phyloP scores from a whole-genome alignment of 2,797 vertebrate species.

The Momotus momota region DNA sequence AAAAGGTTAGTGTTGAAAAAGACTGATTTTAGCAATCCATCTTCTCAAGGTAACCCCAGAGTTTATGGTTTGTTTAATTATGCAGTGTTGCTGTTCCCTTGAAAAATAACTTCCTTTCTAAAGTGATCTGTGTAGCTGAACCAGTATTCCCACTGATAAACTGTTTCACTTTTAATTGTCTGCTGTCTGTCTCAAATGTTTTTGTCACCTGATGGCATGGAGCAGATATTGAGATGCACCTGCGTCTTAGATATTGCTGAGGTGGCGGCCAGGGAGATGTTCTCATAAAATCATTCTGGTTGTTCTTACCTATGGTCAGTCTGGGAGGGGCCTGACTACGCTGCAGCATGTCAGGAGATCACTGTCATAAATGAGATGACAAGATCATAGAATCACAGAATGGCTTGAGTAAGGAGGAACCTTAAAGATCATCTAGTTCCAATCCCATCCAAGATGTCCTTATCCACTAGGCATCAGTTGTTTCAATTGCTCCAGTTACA shows the following conservation, averaged over 20 bases:
- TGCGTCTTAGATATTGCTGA: not conserved
- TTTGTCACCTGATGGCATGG: not conserved
- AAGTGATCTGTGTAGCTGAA: not conserved
- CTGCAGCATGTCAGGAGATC: rapidly evolving
- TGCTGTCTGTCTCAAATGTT: not conserved
- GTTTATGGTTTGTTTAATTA: slow-evolving; percentile 41
- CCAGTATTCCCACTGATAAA: not conserved
- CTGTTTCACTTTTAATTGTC: not conserved
- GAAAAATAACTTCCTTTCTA: slow-evolving; percentile 19
- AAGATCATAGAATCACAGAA: too few species aligned
- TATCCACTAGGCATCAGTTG: not conserved
- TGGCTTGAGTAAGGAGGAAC: too few species aligned
- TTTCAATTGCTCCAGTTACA: not conserved
- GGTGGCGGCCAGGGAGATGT: not conserved
- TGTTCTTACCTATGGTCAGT: not conserved
- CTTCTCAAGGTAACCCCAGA: slow-evolving; percentile 11
- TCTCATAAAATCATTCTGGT: not conserved
- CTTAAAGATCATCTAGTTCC: too few species aligned
- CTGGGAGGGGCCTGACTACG: not conserved
- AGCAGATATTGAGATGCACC: not conserved
- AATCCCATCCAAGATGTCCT: not conserved
- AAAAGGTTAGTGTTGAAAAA: slow-evolving; percentile 44
- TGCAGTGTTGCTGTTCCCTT: not conserved
- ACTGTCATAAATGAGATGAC: not conserved
- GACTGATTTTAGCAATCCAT: not conserved